phyloP scores from a whole-genome alignment of 2,113 vertebrate genomes.

The Rhynchomys soricoides region DNA sequence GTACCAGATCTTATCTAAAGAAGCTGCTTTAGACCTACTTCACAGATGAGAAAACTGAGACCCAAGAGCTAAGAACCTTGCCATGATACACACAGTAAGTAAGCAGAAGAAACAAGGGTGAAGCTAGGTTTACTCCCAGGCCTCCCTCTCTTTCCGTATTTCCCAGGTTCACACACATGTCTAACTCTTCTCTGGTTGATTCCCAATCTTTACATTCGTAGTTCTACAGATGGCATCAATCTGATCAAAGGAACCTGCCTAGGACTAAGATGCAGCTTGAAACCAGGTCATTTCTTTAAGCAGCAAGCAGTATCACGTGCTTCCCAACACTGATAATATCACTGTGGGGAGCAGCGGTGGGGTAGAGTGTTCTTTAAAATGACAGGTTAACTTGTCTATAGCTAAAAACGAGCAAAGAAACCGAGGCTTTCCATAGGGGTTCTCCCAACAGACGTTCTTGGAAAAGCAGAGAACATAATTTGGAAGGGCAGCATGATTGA shows the following conservation, averaged over 20 bases:
- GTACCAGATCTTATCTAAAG: neutral
- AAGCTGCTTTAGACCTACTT: neutral
- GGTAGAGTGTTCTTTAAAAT: slow-evolving; percentile 55
- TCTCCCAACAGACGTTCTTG: neutral
- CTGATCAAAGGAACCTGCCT: neutral
- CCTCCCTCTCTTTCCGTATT: neutral
- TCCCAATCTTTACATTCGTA: neutral
- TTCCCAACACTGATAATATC: slow-evolving; percentile 78
- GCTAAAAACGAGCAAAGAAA: neutral
- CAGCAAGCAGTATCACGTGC: slow-evolving; percentile 60
- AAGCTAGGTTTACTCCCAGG: neutral
- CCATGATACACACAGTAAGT: neutral
- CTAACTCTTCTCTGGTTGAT: neutral
- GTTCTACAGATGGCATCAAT: neutral
- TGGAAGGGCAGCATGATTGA: neutral
- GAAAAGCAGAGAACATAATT: neutral
- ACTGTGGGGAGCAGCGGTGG: slow-evolving; percentile 46
- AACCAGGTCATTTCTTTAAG: slow-evolving; percentile 78
- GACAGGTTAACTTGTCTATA: neutral
- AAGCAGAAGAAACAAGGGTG: neutral
- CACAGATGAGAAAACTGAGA: slow-evolving; percentile 9
- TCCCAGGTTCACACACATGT: neutral
- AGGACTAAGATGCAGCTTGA: slow-evolving; percentile 53
- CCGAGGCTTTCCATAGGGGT: neutral
- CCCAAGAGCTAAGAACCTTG: neutral